Base-by-base conservation (phyloP, 2,888 invertebrate species). In the Gari tellinella region DNA sequence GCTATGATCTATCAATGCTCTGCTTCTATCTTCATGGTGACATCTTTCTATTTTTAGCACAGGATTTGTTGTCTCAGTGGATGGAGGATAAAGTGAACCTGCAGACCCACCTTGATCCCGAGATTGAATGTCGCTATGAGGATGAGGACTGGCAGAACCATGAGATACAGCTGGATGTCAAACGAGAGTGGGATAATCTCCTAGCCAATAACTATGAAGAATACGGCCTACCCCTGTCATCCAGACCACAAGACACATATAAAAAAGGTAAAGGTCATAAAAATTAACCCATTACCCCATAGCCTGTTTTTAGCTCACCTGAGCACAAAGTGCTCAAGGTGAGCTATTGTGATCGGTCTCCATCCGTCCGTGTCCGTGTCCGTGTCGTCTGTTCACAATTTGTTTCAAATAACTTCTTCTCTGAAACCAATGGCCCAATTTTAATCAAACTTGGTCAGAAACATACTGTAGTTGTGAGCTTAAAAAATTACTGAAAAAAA, bases 21-120 rank as follows among this genome's bases (percentile, higher is more conserved):
- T n/a, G n/a, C n/a, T n/a, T n/a, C n/a, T n/a, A n/a, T n/a, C n/a
- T n/a, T n/a, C n/a, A n/a, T n/a, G n/a, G n/a, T n/a, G n/a, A n/a
- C n/a, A n/a, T n/a, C n/a, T n/a, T n/a, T 31, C 31, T n/a, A 41
- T 12, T 62, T 48, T 45, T 60, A 90, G 91, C 91, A 46, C 88
- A 91, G 64, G 90, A 90, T 15, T 72, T 91, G 14, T 73, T 91
- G 40, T 86, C 84, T n/a, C 86, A 91, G 58, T 91, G 91, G 91
- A 85, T 91, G 69, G 83, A 84, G 17, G 89, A 90, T 45, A 90
- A 90, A 64, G 84, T 90, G 14, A 67, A 82, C 55, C 67, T 90
- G 26, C 82, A 85, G 38, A 81, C 69, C 43, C 83, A 82, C 62
- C 81, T 82, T 45, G 87, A 86, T 37, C 75, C 73, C 14, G 82